These are phyloP conservation scores for Mirounga angustirostris DNA, from an alignment of 2,113 vertebrate genomes.

Conservation along the genomic window DNA sequence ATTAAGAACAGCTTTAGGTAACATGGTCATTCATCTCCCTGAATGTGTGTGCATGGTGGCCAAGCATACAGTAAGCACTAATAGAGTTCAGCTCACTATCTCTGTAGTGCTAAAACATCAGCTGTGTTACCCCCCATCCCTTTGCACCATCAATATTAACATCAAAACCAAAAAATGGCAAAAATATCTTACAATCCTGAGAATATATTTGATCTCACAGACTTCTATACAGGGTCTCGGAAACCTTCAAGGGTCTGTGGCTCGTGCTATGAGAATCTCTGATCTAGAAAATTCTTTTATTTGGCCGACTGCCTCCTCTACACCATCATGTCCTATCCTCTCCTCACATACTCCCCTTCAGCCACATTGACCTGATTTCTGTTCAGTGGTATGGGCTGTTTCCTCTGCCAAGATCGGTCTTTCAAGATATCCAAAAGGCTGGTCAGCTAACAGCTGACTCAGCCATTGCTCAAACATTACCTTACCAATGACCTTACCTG, in stretches of 20 bases:
- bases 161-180: neutral
- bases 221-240: neutral
- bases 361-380: neutral
- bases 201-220: neutral
- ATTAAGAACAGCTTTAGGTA: neutral
- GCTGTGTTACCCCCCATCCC: too few relatives aligned
- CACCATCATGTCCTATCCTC: neutral
- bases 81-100: too few relatives aligned
- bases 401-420: neutral
- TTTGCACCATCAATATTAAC: neutral
- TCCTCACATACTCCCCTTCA: fast-evolving
- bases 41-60: neutral
- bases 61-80: neutral
- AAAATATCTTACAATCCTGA: neutral
- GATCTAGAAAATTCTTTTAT: neutral
- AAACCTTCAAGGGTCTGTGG: neutral
- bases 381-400: neutral
- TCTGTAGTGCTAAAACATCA: neutral
- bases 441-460: neutral
- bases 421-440: neutral
- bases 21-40: neutral
- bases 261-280: neutral
- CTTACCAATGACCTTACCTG: neutral
- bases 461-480: neutral
- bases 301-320: neutral